These are phyloP conservation scores for Anguilla obscura DNA, from an alignment of 2,797 vertebrate species.

Conservation along the genomic window DNA sequence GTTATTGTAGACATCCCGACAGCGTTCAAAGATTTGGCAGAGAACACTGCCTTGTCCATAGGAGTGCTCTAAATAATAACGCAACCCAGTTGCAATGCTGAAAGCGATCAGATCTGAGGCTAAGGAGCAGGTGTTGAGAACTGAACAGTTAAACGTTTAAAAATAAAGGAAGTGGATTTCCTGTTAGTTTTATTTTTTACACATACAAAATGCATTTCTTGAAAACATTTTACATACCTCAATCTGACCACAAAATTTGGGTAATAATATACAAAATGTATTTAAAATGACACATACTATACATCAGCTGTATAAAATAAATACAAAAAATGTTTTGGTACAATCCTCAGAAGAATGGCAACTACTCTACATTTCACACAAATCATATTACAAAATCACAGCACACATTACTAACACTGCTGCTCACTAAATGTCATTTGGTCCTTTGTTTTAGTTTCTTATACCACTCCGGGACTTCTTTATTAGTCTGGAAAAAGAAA, in stretches of 20 bases:
- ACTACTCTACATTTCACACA: neutral
- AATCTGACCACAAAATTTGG: neutral
- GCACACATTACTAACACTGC: neutral
- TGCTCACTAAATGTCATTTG: conserved; percentile 23
- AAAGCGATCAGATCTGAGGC: too few relatives aligned
- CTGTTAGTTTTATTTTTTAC: neutral
- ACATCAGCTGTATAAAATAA: neutral
- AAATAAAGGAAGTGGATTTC: neutral
- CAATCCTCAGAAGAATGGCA: neutral
- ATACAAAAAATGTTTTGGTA: neutral
- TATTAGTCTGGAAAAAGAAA: conserved; percentile 72
- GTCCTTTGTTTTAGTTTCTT: conserved; percentile 70
- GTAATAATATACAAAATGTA: conserved; percentile 21
- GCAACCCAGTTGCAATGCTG: neutral
- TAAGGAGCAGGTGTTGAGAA: neutral
- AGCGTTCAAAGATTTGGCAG: neutral
- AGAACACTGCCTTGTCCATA: neutral
- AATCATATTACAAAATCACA: neutral
- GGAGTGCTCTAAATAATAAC: neutral
- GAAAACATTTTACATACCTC: neutral
- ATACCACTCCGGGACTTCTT: conserved; percentile 67
- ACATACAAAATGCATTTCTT: neutral
- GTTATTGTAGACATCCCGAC: neutral
- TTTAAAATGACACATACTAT: neutral
- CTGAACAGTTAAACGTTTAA: neutral